Evolutionary conservation across 2,888 invertebrate species (phyloP), one percentile per base, ranked within the genome.

Genomic region (Entomobrya multifasciata): DNA sequence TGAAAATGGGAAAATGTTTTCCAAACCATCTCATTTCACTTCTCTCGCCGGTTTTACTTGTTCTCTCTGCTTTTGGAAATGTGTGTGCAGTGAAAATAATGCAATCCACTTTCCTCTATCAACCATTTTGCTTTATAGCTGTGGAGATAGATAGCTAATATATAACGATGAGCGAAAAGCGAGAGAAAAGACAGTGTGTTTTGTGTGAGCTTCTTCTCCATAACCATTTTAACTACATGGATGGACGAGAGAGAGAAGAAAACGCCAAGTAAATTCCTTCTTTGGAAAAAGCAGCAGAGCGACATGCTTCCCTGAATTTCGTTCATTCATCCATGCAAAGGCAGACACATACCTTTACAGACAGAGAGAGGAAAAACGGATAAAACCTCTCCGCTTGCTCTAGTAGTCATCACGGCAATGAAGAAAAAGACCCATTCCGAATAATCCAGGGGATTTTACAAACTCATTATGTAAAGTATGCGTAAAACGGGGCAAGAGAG

Each of bases 1-100:
- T 93, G 93, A 93, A 93, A 93, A 93, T 92, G 92, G 92, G 92
- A 86, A 89, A 89, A 83, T 89, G 88, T 88, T 88, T 82, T 83
- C 76, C 87, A 88, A 88, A 88, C 87, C 88, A 88, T 87, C 88
- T 88, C 83, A 83, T 83, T 83, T 83, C 76, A 83, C 83, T 83
- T 80, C 57, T 55, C 20, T 11, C 41, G 22, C 13, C n/a, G n/a
- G n/a, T n/a, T n/a, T n/a, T n/a, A n/a, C n/a, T n/a, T n/a, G n/a
- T n/a, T n/a, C n/a, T n/a, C n/a, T n/a, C n/a, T n/a, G n/a, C n/a
- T n/a, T n/a, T n/a, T n/a, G 11, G 36, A 65, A 17, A 65, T 10
- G 13, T 30, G 27, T 36, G 22, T 20, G 62, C n/a, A 36, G 41
- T n/a, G n/a, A 41, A 36, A 22, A n/a, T n/a, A n/a, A 62, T 11